A percentile compares a stretch with the other conserved stretches of the same genome.
Evolutionary conservation across 2,888 invertebrate genomes (phyloP).

Genomic region (Pachliopta kotzebuea): DNA sequence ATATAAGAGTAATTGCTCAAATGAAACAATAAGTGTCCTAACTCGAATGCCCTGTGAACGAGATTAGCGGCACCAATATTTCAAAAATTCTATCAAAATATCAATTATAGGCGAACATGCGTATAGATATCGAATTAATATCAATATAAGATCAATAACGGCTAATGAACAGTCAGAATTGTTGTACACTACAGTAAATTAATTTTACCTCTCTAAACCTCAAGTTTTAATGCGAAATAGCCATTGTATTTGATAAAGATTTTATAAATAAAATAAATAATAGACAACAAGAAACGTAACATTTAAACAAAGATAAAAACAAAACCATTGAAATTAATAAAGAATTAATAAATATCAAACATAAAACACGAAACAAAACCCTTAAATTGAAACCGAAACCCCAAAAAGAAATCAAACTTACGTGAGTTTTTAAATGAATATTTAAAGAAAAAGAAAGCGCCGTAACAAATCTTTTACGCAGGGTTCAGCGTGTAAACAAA

Average conservation of each 20-base stretch:
- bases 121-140: background rate
- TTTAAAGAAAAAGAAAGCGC: conserved; percentile 50
- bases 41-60: conserved; percentile 43
- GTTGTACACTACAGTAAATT: too few species aligned
- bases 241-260: too few species aligned
- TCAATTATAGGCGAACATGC: background rate
- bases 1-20: conserved; percentile 47
- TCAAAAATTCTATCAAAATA: conserved; percentile 11
- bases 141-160: background rate
- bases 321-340: background rate
- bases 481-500: conserved; percentile 54
- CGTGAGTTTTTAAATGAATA: conserved; percentile 52
- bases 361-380: conserved; percentile 31
- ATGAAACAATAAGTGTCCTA: conserved; percentile 40
- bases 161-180: too few species aligned
- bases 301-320: background rate
- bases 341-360: conserved; percentile 29
- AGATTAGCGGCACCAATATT: conserved; percentile 18
- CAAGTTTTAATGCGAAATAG: background rate
- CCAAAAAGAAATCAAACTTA: conserved; percentile 44
- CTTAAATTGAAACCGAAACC: conserved; percentile 37
- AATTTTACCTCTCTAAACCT: too few species aligned
- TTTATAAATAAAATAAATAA: background rate
- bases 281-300: background rate
- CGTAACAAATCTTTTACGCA: conserved; percentile 53